These are phyloP conservation scores for Brachionus paranguensis DNA, from an alignment of 1,140 invertebrate genomes.

Conservation along the genomic window DNA sequence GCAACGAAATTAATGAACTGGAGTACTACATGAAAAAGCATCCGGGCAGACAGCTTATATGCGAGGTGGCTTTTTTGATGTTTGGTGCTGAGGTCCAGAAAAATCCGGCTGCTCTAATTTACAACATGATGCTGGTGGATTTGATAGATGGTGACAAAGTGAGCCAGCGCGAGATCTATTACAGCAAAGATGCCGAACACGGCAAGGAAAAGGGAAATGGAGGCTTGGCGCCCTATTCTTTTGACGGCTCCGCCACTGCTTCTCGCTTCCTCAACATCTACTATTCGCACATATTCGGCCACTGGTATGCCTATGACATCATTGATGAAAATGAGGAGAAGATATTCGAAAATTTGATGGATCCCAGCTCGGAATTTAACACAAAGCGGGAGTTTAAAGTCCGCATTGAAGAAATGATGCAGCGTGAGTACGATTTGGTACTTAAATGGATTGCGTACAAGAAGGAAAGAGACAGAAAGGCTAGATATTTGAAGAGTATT, in stretches of 20 bases:
- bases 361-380: conserved; percentile 19
- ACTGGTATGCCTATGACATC: conserved; percentile 36
- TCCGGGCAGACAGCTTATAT: conserved; percentile 25
- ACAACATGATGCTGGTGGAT: conserved; percentile 38
- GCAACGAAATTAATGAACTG: conserved; percentile 23
- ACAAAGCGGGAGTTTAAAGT: background rate
- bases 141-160: conserved; percentile 38
- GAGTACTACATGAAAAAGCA: conserved; percentile 39
- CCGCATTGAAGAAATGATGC: conserved; percentile 38
- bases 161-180: conserved; percentile 16
- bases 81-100: conserved; percentile 33
- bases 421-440: conserved; percentile 27
- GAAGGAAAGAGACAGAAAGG: conserved; percentile 33
- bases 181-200: conserved; percentile 26
- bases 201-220: conserved; percentile 31
- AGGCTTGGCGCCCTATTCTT: conserved; percentile 36
- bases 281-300: conserved; percentile 33
- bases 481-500: conserved; percentile 37
- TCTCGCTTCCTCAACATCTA: conserved; percentile 10
- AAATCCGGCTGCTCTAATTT: conserved; percentile 33
- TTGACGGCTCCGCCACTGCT: conserved; percentile 29
- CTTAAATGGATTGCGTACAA: conserved; percentile 26
- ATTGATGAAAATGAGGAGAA: conserved; percentile 22
- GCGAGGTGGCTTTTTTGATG: conserved; percentile 36
- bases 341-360: conserved; percentile 21